These are phyloP conservation scores for Watsonalla binaria DNA, from an alignment of 2,888 invertebrate genomes.

Conservation along the genomic window DNA sequence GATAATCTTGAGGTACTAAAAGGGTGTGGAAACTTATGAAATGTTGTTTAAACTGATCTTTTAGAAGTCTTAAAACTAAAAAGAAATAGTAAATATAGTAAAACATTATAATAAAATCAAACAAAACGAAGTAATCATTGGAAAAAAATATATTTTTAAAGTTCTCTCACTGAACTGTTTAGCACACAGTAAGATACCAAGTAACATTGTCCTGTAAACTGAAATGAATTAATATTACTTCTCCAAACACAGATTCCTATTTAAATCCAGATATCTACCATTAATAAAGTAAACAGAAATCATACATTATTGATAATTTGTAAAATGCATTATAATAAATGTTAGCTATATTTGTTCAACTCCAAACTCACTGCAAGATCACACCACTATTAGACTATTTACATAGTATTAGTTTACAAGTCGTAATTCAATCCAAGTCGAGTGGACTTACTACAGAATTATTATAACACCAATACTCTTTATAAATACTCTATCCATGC, in stretches of 20 bases:
- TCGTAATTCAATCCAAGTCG: constrained; percentile 2
- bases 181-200: constrained; percentile 51
- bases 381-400: constrained; percentile 31
- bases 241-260: neutral
- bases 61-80: no score
- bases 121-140: constrained; percentile 18
- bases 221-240: constrained; percentile 30
- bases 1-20: no score
- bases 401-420: constrained; percentile 31
- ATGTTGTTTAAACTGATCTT: neutral
- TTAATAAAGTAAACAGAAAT: neutral
- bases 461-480: neutral
- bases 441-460: neutral
- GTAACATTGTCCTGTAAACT: constrained; percentile 44
- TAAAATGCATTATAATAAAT: constrained; percentile 14
- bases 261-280: neutral
- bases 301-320: neutral
- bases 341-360: constrained; percentile 31
- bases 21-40: neutral
- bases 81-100: neutral
- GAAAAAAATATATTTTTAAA: constrained; percentile 64
- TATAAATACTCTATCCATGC: neutral
- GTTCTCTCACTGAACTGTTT: constrained; percentile 53
- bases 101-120: constrained; percentile 13
- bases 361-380: constrained; percentile 20